Conservation (phyloP, 2,113 vertebrate genomes). For the Puffinus mauretanicus region DNA sequence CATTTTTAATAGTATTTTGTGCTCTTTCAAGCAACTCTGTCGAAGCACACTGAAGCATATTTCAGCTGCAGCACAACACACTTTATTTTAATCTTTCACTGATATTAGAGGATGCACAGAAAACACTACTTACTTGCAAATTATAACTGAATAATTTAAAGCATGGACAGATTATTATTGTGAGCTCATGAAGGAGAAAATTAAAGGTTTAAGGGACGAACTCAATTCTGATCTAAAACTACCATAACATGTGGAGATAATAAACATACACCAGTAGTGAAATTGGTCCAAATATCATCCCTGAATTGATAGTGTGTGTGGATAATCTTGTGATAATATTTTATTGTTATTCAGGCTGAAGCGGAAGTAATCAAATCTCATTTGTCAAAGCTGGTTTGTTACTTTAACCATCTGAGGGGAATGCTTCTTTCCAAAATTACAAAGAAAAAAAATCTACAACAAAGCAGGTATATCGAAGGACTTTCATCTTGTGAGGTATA, state of each 20-base stretch:
- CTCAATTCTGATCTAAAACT: slow-evolving; percentile 21
- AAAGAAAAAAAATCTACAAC: background rate
- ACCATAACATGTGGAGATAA: background rate
- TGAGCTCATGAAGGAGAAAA: slow-evolving; percentile 40
- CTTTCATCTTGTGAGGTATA: background rate
- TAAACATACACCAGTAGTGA: background rate
- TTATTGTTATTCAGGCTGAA: background rate
- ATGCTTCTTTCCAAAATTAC: background rate
- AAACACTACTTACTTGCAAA: background rate
- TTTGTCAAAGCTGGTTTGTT: slow-evolving; percentile 3
- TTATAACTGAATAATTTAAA: slow-evolving; percentile 47
- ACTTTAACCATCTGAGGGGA: background rate
- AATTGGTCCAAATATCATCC: background rate
- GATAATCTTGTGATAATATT: background rate
- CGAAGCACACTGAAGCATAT: background rate
- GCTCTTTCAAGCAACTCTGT: background rate
- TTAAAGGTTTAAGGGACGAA: slow-evolving; percentile 46
- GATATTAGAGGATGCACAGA: background rate
- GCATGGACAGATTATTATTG: background rate
- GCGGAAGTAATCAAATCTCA: slow-evolving; percentile 12
- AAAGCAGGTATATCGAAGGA: background rate
- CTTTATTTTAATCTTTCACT: slow-evolving; percentile 18
- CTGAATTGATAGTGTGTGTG: background rate
- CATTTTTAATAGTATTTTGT: background rate
- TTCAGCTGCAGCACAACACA: background rate